These are phyloP conservation scores for Brachionus asplanchnoidis DNA, from an alignment of 1,140 invertebrate genomes.

Conservation along the genomic window DNA sequence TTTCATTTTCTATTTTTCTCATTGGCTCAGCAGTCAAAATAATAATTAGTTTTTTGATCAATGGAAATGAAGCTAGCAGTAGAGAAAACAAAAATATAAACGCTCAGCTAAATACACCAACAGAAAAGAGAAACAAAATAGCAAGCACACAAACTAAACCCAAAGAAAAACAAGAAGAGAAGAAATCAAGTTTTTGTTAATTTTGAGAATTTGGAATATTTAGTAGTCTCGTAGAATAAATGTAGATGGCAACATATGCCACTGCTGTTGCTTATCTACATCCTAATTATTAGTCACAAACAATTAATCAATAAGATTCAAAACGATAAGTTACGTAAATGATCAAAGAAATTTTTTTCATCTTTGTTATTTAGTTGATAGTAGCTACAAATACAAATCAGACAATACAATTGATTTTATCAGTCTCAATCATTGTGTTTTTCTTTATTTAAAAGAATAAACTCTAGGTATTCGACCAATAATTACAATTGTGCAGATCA, in stretches of 20 bases:
- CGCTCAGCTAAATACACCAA: neutral
- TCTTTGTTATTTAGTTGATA: neutral
- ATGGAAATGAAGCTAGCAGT: neutral
- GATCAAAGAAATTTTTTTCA: neutral
- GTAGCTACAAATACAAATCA: neutral
- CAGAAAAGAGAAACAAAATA: neutral
- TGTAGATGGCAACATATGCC: neutral
- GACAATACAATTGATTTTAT: neutral
- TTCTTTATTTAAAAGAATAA: neutral
- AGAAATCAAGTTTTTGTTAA: neutral
- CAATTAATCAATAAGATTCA: slow-evolving; percentile 33
- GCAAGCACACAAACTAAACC: neutral
- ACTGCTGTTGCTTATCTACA: neutral
- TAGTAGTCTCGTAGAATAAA: too few relatives aligned
- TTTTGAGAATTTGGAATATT: neutral
- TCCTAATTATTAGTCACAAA: slow-evolving; percentile 38
- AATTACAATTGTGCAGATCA: neutral
- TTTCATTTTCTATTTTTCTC: neutral
- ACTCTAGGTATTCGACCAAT: slow-evolving; percentile 32
- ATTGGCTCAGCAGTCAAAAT: neutral
- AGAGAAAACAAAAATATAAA: neutral
- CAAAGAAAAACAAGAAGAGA: neutral
- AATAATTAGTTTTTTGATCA: neutral
- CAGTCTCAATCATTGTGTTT: neutral
- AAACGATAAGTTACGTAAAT: slow-evolving; percentile 35